Conservation (phyloP, 2,888 invertebrate species). For the Drosophila quasianomalipes region DNA sequence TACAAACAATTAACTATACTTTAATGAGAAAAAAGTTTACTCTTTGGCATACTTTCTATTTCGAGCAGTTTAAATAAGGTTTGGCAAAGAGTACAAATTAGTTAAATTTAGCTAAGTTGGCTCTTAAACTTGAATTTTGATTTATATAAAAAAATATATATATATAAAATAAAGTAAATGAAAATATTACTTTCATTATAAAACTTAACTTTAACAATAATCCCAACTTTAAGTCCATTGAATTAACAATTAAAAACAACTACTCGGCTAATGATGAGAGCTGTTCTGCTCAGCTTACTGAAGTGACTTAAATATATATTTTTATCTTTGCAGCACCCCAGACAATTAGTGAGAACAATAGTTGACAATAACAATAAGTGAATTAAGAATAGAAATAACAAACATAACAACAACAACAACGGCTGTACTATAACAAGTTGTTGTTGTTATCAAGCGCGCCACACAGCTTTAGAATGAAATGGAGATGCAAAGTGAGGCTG, state of each 20-base stretch:
- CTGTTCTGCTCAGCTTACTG: background rate
- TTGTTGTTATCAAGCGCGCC: slow-evolving; percentile 53
- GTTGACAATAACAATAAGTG: slow-evolving; percentile 4
- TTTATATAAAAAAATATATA: background rate
- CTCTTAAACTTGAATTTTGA: background rate
- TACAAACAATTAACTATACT: too few relatives aligned
- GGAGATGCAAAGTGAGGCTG: slow-evolving; percentile 84
- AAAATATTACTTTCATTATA: background rate
- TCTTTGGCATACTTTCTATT: background rate
- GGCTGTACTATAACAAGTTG: slow-evolving; percentile 32
- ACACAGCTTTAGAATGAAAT: slow-evolving; percentile 85
- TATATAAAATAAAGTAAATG: background rate
- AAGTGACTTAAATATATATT: background rate
- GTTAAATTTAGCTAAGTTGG: background rate
- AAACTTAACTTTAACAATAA: background rate
- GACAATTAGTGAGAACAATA: background rate
- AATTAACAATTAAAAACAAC: background rate
- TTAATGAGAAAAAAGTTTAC: background rate
- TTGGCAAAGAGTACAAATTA: background rate
- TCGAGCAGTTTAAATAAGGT: background rate
- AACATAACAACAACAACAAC: slow-evolving; percentile 14
- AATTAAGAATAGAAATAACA: background rate
- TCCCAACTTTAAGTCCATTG: background rate
- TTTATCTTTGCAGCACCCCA: slow-evolving; percentile 26
- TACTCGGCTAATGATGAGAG: background rate